These are phyloP conservation scores for Gambusia holbrooki DNA, from an alignment of 2,113 vertebrate species.

Conservation along the genomic window DNA sequence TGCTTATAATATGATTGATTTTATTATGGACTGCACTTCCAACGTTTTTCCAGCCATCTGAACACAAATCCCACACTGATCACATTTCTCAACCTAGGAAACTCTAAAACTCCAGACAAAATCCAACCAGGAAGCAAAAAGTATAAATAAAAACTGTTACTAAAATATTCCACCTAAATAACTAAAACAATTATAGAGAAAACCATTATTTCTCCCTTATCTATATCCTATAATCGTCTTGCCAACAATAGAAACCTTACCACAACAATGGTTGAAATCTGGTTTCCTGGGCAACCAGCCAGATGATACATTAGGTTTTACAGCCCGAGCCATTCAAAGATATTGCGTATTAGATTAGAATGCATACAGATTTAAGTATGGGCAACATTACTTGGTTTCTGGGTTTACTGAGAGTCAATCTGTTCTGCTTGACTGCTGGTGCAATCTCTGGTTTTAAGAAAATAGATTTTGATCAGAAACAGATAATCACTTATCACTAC, in stretches of 20 bases:
- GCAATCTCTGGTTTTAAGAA: background rate
- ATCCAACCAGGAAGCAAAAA: background rate
- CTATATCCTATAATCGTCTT: background rate
- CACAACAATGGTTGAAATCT: background rate
- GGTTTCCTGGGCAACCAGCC: conserved; percentile 25
- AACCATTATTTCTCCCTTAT: background rate
- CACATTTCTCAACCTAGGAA: conserved; percentile 35
- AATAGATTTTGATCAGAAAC: background rate
- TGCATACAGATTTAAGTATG: conserved; percentile 4
- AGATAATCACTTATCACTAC: background rate
- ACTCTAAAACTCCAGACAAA: conserved; percentile 8
- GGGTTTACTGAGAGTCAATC: background rate
- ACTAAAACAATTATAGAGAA: background rate
- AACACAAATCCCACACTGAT: conserved; percentile 44
- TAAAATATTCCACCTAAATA: background rate
- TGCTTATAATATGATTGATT: conserved; percentile 24
- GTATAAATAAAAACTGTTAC: background rate
- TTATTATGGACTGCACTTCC: conserved; percentile 8
- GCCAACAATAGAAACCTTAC: background rate
- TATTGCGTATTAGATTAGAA: background rate
- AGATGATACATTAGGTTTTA: conserved; percentile 37
- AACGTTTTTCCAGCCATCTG: conserved; percentile 13
- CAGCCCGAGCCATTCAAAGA: background rate
- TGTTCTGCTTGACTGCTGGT: background rate
- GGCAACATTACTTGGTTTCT: conserved; percentile 5